Conservation (phyloP, 2,888 invertebrate species). For the Apodemia hepburni region DNA sequence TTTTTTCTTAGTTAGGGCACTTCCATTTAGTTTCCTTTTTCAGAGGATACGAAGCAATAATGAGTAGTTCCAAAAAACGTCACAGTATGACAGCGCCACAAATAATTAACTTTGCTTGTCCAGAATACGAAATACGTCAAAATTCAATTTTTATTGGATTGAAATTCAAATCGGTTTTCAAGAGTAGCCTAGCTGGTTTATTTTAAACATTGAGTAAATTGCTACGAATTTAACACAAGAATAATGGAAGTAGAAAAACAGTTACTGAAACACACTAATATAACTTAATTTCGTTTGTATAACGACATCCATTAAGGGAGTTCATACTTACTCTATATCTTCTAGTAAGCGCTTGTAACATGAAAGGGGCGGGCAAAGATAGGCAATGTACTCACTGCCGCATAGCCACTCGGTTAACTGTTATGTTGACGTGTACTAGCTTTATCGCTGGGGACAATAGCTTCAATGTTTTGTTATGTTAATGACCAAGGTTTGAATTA, state of each 20-base stretch:
- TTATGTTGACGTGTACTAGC: constrained; percentile 21
- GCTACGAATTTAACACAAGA: not conserved
- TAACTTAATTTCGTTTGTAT: constrained; percentile 3
- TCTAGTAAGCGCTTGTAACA: constrained; percentile 45
- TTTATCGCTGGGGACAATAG: constrained; percentile 21
- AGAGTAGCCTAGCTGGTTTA: no score
- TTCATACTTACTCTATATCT: constrained; percentile 32
- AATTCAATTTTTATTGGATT: no score
- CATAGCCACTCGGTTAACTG: constrained; percentile 21
- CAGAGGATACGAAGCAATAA: no score
- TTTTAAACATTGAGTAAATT: not conserved
- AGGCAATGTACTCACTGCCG: constrained; percentile 21
- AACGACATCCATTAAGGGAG: constrained; percentile 27
- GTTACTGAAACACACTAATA: not conserved
- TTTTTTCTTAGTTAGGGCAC: no score
- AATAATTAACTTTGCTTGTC: no score
- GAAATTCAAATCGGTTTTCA: no score
- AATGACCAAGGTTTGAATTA: constrained; percentile 20
- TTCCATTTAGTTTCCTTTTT: no score
- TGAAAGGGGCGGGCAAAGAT: constrained; percentile 49
- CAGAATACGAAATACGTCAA: no score
- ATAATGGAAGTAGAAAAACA: not conserved
- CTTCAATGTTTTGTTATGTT: constrained; percentile 21
- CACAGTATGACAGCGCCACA: no score
- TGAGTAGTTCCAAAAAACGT: no score